Evolutionary conservation across 1,140 invertebrate species (phyloP).

Genomic region (Cryptotermes secundus): DNA sequence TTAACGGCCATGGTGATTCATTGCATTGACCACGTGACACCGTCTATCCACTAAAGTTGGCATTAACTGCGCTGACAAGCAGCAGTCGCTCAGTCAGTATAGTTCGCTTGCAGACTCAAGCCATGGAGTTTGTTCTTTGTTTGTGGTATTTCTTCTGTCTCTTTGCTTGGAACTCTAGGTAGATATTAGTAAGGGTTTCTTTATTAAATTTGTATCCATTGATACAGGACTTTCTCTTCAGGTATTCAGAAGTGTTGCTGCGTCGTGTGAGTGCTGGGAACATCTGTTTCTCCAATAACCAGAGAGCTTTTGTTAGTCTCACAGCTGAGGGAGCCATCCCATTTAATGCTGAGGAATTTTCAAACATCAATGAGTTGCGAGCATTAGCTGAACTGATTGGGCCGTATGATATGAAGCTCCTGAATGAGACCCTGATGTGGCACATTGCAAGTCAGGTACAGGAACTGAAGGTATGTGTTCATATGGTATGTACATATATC

Average conservation of each 20-base stretch:
- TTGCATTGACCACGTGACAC: too few species aligned
- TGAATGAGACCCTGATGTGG: conserved; percentile 97
- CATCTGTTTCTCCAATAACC: conserved; percentile 94
- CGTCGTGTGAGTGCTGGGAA: conserved; percentile 90
- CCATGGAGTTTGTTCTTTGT: too few species aligned
- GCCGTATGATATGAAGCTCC: conserved; percentile 96
- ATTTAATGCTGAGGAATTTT: conserved; percentile 97
- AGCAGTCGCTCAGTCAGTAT: too few species aligned
- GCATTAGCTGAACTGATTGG: conserved; percentile 96
- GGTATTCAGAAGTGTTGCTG: conserved; percentile 93
- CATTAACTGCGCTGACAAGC: too few species aligned
- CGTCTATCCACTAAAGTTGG: too few species aligned
- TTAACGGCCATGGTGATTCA: too few species aligned
- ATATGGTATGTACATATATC: conserved; percentile 25
- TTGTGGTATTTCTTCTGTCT: too few species aligned
- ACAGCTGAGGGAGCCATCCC: conserved; percentile 84
- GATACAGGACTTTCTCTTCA: conserved; percentile 37
- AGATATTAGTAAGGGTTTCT: not conserved
- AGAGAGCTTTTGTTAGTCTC: conserved; percentile 93
- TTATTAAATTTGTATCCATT: conserved; percentile 18
- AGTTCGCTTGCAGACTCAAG: too few species aligned
- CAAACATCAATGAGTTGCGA: conserved; percentile 95
- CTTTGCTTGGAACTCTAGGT: too few species aligned
- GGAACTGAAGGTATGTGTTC: conserved; percentile 72
- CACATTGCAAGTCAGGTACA: conserved; percentile 97